Evolutionary conservation across 2,113 vertebrate genomes (phyloP), one percentile per base, ranked within the genome.

Genomic region (Arizona elegans): DNA sequence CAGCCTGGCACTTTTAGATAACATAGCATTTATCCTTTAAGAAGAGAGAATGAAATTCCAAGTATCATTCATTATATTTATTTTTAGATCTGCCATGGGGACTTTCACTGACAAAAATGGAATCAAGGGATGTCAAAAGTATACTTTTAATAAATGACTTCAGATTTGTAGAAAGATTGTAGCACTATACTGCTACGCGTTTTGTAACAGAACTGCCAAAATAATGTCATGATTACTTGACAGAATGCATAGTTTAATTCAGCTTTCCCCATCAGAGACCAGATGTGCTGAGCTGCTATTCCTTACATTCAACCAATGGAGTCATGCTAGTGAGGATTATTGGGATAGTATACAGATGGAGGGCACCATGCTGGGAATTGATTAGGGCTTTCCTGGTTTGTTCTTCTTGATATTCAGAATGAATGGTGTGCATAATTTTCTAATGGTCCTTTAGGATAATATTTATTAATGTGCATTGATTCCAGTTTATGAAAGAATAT

Each of bases 21-120:
- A 7, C 24, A 23, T 88, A 90, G 88, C 87, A 33, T 90, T 92
- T 65, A 86, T 92, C 50, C 65, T 92, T 94, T 93, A 88, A 89
- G 94, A 93, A 90, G 13, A 58, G 65, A 13, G 81, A 86, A 19
- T 93, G 88, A 55, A 13, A 23, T 89, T 90, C 91, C 59, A 50
- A 70, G 56, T 92, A 38, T 89, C 58, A 33, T 56, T 91, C 54
- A 29, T 62, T 47, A 89, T 92, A 65, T 21, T 88, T 1, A 0
- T 26, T 93, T 95, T 94, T 90, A 93, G 90, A 90, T 75, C 9
- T 65, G 4, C 91, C 86, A 75, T 56, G 56, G 93, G 91, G 93
- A 59, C n/a, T 87, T 86, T 3, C 89, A 47, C 91, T 26, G 81
- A 87, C 87, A 70, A 91, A 92, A 92, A 91, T 81, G 93, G 47